Percentiles rank a stretch among this genome's conserved stretches.
phyloP scores from a whole-genome alignment of 2,113 vertebrate species.

The Silurus glanis region DNA sequence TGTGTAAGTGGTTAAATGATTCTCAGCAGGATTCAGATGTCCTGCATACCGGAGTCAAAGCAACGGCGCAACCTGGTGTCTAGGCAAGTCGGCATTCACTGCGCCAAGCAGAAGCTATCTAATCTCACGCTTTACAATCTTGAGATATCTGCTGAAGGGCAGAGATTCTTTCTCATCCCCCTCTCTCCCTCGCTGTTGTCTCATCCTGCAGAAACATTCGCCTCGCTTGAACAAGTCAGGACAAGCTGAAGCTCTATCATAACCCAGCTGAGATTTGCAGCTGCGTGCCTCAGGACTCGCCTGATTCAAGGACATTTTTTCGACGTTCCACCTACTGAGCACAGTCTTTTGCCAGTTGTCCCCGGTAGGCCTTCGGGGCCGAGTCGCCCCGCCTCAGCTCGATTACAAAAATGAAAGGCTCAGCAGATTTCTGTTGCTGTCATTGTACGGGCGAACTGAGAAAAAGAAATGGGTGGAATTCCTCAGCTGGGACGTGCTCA shows the following conservation, averaged over 20 bases:
- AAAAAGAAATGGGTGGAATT: neutral
- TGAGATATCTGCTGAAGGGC: neutral
- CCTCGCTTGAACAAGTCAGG: slow-evolving; percentile 37
- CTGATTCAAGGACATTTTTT: neutral
- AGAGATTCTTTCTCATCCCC: neutral
- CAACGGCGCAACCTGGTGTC: neutral
- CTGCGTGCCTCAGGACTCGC: neutral
- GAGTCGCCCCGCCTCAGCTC: neutral
- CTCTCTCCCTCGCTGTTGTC: slow-evolving; percentile 17
- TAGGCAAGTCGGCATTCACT: slow-evolving; percentile 31
- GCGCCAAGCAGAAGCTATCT: slow-evolving; percentile 39
- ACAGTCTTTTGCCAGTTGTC: neutral
- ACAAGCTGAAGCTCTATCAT: slow-evolving; percentile 17
- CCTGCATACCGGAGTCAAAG: neutral
- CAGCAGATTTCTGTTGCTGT: neutral
- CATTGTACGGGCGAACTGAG: neutral
- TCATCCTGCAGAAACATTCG: slow-evolving; percentile 8
- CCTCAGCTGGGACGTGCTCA: neutral
- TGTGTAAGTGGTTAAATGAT: slow-evolving; percentile 32
- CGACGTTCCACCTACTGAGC: neutral
- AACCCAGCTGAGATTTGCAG: neutral
- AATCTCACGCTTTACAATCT: neutral
- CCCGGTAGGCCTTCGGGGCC: neutral
- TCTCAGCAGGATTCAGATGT: slow-evolving; percentile 39
- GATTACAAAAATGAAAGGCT: neutral